phyloP scores from a whole-genome alignment of 2,888 invertebrate species.

The Salticus scenicus region DNA sequence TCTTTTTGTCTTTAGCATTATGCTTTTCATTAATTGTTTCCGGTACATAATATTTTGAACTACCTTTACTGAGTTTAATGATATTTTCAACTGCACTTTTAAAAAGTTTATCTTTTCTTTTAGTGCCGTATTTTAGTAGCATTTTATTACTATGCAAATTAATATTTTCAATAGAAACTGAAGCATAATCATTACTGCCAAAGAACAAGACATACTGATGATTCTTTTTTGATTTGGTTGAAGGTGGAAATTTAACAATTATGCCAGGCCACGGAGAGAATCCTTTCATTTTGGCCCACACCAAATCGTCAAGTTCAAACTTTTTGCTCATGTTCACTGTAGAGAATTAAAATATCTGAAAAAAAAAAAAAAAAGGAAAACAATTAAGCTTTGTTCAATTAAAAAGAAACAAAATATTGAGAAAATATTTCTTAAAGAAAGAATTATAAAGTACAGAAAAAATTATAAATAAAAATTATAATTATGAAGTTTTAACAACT shows the following conservation, averaged over 20 bases:
- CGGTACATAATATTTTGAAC: too few relatives aligned
- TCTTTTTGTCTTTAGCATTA: too few relatives aligned
- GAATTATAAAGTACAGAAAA: too few relatives aligned
- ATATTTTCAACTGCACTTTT: slow-evolving; percentile 88
- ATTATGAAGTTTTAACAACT: too few relatives aligned
- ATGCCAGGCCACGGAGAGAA: slow-evolving; percentile 40
- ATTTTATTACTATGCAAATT: slow-evolving; percentile 83
- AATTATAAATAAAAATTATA: too few relatives aligned
- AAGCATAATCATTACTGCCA: slow-evolving; percentile 79
- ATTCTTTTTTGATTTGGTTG: slow-evolving; percentile 10
- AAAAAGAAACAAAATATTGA: too few relatives aligned
- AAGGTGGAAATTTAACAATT: slow-evolving; percentile 23
- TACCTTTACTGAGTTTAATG: slow-evolving; percentile 80
- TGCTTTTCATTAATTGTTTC: too few relatives aligned
- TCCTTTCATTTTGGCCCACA: slow-evolving; percentile 48
- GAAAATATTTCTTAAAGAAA: too few relatives aligned
- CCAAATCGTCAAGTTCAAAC: slow-evolving; percentile 38
- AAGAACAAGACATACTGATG: slow-evolving; percentile 71
- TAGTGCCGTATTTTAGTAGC: slow-evolving; percentile 85
- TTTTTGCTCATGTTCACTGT: neutral
- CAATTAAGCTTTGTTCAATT: too few relatives aligned
- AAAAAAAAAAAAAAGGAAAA: too few relatives aligned
- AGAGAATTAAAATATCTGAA: too few relatives aligned
- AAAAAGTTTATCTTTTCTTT: slow-evolving; percentile 84
- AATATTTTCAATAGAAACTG: slow-evolving; percentile 90